phyloP scores from a whole-genome alignment of 2,797 vertebrate genomes.

The Crocodylus rhombifer region DNA sequence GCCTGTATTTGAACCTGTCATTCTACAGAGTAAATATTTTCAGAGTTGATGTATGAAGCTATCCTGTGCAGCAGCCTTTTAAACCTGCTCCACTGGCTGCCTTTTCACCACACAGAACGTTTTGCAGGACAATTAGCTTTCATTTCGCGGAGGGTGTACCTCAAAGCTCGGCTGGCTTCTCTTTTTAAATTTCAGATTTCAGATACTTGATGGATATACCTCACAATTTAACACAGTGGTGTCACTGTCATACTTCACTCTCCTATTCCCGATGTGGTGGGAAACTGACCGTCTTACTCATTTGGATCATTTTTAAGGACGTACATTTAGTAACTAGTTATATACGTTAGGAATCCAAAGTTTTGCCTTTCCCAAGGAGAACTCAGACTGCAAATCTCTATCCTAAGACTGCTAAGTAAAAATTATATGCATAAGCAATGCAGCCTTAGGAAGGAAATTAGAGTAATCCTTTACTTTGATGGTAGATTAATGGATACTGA shows the following conservation, averaged over 20 bases:
- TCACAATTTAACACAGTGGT: neutral
- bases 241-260: neutral
- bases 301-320: neutral
- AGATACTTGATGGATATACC: neutral
- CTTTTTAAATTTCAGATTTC: neutral
- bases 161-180: neutral
- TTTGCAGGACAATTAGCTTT: neutral
- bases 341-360: neutral
- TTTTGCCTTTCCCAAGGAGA: slow-evolving; percentile 3
- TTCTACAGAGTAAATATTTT: neutral
- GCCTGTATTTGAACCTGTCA: neutral
- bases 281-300: neutral
- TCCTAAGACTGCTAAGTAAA: neutral
- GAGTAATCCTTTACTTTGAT: neutral
- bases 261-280: neutral
- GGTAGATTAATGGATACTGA: neutral
- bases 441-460: neutral
- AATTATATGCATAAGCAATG: neutral
- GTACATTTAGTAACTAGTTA: neutral
- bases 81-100: neutral
- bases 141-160: neutral
- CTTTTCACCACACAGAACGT: neutral
- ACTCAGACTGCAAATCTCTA: neutral
- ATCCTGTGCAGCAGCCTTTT: neutral
- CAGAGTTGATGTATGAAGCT: neutral